These are phyloP conservation scores for Siniperca scherzeri DNA, from an alignment of 2,797 vertebrate genomes.

Conservation along the genomic window DNA sequence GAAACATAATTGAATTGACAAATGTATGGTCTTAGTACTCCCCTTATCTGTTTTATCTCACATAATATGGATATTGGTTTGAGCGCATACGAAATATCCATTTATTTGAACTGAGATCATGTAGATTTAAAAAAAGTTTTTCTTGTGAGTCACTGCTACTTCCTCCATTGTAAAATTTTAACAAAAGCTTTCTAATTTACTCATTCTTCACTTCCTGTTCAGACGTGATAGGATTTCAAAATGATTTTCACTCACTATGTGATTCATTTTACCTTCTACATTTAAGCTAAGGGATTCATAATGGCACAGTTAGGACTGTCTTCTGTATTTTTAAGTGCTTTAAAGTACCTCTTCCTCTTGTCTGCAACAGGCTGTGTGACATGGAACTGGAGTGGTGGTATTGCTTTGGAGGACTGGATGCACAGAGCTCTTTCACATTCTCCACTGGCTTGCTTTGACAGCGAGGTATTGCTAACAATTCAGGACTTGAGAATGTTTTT, in stretches of 20 bases:
- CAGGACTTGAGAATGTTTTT: slow-evolving; percentile 60
- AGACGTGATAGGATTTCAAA: slow-evolving; percentile 54
- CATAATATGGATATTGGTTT: slow-evolving; percentile 53
- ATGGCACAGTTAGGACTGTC: slow-evolving; percentile 38
- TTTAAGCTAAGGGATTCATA: slow-evolving; percentile 40
- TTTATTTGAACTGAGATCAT: slow-evolving; percentile 56
- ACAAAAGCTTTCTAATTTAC: slow-evolving; percentile 65
- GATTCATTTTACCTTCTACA: slow-evolving; percentile 28
- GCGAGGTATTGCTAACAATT: slow-evolving; percentile 26
- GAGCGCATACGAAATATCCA: slow-evolving; percentile 53
- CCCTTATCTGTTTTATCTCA: slow-evolving; percentile 50
- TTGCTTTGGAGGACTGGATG: slow-evolving; percentile 29
- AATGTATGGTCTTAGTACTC: slow-evolving; percentile 61
- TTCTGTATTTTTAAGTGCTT: slow-evolving; percentile 66
- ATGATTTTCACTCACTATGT: slow-evolving; percentile 39
- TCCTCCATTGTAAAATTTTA: slow-evolving; percentile 65
- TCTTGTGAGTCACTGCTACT: slow-evolving; percentile 66
- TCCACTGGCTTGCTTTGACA: slow-evolving; percentile 19
- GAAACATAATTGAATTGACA: slow-evolving; percentile 72
- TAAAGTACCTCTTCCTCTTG: slow-evolving; percentile 50
- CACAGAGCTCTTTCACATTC: background rate
- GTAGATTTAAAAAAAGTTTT: slow-evolving; percentile 44
- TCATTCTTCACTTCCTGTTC: slow-evolving; percentile 49
- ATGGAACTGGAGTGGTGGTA: slow-evolving; percentile 28
- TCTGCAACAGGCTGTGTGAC: slow-evolving; percentile 46